Conservation (phyloP, 1,140 invertebrate species). For the Harlomillsia oculata region DNA sequence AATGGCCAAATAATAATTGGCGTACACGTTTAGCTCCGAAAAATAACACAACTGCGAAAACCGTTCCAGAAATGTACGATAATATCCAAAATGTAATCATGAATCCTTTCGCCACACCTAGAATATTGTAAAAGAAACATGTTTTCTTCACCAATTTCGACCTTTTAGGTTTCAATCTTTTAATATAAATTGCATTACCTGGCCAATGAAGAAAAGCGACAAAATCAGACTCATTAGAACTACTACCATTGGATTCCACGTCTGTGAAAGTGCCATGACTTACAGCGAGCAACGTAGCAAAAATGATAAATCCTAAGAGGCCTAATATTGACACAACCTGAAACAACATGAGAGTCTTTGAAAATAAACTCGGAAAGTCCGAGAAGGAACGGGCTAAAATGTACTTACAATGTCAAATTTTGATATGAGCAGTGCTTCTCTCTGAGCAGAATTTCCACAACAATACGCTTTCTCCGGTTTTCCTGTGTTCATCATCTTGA, state of each 20-base stretch:
- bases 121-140: not conserved
- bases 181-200: too few relatives aligned
- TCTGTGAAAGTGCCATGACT: too few relatives aligned
- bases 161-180: too few relatives aligned
- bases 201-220: too few relatives aligned
- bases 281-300: too few relatives aligned
- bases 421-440: conserved; percentile 4
- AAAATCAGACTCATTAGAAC: too few relatives aligned
- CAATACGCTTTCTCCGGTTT: conserved; percentile 14
- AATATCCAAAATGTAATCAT: not conserved
- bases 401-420: conserved; percentile 2
- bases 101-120: not conserved
- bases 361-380: too few relatives aligned
- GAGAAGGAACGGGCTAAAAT: too few relatives aligned
- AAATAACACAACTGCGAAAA: not conserved
- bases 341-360: too few relatives aligned
- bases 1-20: not conserved
- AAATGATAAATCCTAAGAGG: not conserved
- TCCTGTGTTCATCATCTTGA: not conserved
- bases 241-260: too few relatives aligned
- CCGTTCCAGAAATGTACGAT: not conserved
- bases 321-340: too few relatives aligned
- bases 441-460: conserved; percentile 21
- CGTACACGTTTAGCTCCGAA: too few relatives aligned
- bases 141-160: not conserved